Conservation (phyloP, 2,888 invertebrate species). For the Scrobipalpa costella region DNA sequence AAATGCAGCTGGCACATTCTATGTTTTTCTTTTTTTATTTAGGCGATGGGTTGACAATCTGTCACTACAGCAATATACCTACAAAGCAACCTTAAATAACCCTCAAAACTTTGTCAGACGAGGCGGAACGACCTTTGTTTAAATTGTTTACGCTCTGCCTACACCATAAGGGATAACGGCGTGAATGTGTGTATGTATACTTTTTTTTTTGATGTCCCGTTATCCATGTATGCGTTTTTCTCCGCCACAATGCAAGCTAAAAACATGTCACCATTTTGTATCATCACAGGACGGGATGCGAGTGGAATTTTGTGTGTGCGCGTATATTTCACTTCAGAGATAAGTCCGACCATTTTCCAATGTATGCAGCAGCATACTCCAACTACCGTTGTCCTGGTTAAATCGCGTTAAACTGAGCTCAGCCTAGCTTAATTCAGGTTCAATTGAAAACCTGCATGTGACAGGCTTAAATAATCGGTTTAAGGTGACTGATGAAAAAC, state of each 20-base stretch:
- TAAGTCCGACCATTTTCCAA: neutral
- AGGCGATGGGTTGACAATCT: too few species aligned
- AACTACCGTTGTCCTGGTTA: neutral
- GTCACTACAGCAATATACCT: too few species aligned
- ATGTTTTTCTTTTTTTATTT: too few species aligned
- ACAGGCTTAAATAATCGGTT: neutral
- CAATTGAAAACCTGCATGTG: neutral
- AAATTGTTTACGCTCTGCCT: too few species aligned
- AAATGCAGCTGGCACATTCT: too few species aligned
- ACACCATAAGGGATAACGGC: too few species aligned
- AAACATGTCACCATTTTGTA: neutral
- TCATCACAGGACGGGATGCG: neutral
- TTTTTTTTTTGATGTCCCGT: too few species aligned
- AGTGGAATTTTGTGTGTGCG: neutral
- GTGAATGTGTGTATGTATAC: too few species aligned
- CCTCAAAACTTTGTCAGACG: too few species aligned
- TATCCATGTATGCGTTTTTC: too few species aligned
- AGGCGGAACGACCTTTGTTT: too few species aligned
- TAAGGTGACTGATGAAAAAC: neutral
- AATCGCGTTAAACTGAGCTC: neutral
- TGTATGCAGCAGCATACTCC: neutral
- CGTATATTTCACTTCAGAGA: neutral
- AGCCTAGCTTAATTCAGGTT: neutral
- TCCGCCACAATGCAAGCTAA: neutral
- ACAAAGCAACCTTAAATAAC: too few species aligned